Evolutionary conservation across 1,140 invertebrate species (phyloP).

Genomic region (Branchinecta lindahli): DNA sequence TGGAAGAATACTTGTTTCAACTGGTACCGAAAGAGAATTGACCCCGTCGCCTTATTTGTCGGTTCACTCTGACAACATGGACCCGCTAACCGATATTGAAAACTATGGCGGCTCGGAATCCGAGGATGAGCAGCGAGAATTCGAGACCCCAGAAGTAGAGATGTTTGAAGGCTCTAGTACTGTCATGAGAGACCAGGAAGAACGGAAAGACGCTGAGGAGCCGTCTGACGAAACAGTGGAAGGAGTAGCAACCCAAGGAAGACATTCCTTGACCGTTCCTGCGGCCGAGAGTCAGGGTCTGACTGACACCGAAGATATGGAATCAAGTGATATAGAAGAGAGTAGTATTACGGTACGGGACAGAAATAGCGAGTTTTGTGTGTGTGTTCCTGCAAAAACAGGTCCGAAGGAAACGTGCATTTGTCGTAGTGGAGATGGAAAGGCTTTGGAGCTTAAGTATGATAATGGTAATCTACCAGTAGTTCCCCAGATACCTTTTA

Average conservation of each 20-base stretch:
- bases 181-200: constrained; percentile 16
- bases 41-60: constrained; percentile 8
- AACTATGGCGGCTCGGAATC: constrained; percentile 31
- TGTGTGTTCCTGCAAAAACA: constrained; percentile 20
- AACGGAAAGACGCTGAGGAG: constrained; percentile 20
- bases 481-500: no score
- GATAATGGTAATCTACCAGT: neutral
- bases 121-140: constrained; percentile 13
- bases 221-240: constrained; percentile 21
- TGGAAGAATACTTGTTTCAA: constrained; percentile 13
- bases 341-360: constrained; percentile 21
- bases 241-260: constrained; percentile 2
- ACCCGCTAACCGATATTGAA: constrained; percentile 33
- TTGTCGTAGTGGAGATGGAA: neutral
- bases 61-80: constrained; percentile 26
- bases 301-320: constrained; percentile 40
- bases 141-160: constrained; percentile 20
- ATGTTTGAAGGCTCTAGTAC: constrained; percentile 18
- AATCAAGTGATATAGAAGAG: constrained; percentile 32
- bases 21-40: neutral
- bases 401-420: constrained; percentile 11
- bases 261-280: neutral
- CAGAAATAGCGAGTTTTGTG: constrained; percentile 22
- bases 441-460: neutral
- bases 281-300: constrained; percentile 14